phyloP scores from a whole-genome alignment of 2,888 invertebrate genomes.

The Amblyteles armatorius region DNA sequence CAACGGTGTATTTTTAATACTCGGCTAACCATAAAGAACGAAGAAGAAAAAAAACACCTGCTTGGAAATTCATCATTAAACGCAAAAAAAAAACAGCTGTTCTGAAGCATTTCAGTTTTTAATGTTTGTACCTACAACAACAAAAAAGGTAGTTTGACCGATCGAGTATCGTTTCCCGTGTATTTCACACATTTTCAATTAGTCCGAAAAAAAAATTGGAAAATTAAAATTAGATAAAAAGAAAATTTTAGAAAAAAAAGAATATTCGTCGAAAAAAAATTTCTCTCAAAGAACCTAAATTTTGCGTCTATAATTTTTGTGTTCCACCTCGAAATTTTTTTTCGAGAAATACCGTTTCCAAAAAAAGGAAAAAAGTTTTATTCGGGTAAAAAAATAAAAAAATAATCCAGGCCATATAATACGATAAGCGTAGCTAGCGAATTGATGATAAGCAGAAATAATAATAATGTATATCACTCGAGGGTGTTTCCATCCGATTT shows the following conservation, averaged over 20 bases:
- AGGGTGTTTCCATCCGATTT: slow-evolving; percentile 30
- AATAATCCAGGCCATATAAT: slow-evolving; percentile 10
- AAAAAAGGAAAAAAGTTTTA: not conserved
- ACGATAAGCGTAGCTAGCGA: slow-evolving; percentile 32
- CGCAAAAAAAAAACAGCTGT: not conserved
- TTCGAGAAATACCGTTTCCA: not conserved
- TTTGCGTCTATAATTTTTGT: not conserved
- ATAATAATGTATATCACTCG: slow-evolving; percentile 45
- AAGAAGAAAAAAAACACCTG: slow-evolving; percentile 19
- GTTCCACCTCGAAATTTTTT: not conserved
- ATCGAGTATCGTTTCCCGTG: not conserved
- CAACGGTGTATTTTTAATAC: slow-evolving; percentile 69
- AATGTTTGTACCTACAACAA: not conserved
- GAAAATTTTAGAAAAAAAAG: not conserved
- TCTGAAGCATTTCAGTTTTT: not conserved
- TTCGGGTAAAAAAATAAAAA: not conserved
- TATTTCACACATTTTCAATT: not conserved
- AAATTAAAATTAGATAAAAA: not conserved
- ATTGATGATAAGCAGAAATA: slow-evolving; percentile 50
- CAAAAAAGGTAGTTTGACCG: not conserved
- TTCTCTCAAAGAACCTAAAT: not conserved
- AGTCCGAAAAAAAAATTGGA: not conserved
- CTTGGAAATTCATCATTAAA: slow-evolving; percentile 17
- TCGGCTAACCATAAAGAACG: not conserved
- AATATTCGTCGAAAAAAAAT: not conserved